Percentiles rank a stretch among this genome's conserved stretches.
Evolutionary conservation across 2,888 invertebrate species (phyloP).

Genomic region (Stenodema calcarata): DNA sequence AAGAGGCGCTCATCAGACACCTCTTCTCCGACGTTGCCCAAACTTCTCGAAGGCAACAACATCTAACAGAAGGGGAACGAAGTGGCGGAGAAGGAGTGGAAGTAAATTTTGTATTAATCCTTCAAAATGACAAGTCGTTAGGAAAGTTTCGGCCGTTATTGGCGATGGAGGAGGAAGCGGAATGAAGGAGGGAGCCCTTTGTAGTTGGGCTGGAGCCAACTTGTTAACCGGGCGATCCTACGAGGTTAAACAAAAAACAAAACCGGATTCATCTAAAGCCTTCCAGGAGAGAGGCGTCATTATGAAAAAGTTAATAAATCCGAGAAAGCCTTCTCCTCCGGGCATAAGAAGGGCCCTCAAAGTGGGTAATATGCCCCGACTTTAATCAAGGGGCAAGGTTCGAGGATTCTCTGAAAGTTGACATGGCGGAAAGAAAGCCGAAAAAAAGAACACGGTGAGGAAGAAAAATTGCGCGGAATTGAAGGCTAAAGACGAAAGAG

Average conservation of each 20-base stretch:
- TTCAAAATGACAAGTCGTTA: conserved; percentile 34
- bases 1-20: conserved; percentile 10
- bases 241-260: not conserved
- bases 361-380: conserved; percentile 32
- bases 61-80: conserved; percentile 1
- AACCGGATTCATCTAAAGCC: not conserved
- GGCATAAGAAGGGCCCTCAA: not conserved
- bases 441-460: not conserved
- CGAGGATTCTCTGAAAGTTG: not conserved
- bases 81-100: conserved; percentile 23
- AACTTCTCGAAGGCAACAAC: conserved; percentile 8
- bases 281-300: not conserved
- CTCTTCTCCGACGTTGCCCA: not conserved
- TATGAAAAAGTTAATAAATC: conserved; percentile 43
- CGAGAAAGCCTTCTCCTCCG: not conserved
- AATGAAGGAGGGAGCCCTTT: not conserved
- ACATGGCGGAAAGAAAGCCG: not conserved
- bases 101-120: conserved; percentile 35
- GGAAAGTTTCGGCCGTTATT: conserved; percentile 25
- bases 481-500: conserved; percentile 27
- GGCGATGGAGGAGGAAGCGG: not conserved
- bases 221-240: not conserved
- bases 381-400: conserved; percentile 30
- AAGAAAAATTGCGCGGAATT: conserved; percentile 1
- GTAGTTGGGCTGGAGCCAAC: not conserved